Evolutionary conservation across 2,797 vertebrate genomes (phyloP).

Genomic region (Champsocephalus esox): DNA sequence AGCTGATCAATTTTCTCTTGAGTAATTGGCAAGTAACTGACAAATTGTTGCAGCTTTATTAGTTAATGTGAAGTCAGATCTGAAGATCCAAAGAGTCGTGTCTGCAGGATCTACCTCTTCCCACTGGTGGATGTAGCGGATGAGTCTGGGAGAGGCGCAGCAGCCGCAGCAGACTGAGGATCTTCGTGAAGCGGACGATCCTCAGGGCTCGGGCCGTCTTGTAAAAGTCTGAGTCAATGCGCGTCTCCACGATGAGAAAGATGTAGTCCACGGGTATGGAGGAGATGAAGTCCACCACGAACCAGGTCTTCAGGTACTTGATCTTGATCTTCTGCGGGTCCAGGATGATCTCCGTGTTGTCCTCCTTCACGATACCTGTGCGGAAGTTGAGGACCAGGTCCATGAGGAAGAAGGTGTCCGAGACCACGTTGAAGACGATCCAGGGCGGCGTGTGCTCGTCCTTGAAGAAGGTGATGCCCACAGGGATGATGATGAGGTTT

Average conservation of each 20-base stretch:
- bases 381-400: slow-evolving; percentile 99
- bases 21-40: neutral
- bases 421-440: slow-evolving; percentile 99
- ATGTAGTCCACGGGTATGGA: slow-evolving; percentile 99
- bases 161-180: slow-evolving; percentile 95
- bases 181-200: slow-evolving; percentile 99
- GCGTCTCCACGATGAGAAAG: slow-evolving; percentile 98
- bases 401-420: slow-evolving; percentile 98
- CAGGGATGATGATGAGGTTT: slow-evolving; percentile 99
- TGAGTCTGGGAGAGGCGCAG: slow-evolving; percentile 95
- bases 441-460: slow-evolving; percentile 98
- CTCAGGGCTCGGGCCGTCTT: slow-evolving; percentile 97
- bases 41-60: neutral
- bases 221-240: slow-evolving; percentile 98
- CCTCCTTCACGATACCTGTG: slow-evolving; percentile 98
- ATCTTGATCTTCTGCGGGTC: slow-evolving; percentile 97
- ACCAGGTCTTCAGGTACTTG: slow-evolving; percentile 98
- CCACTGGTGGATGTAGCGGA: slow-evolving; percentile 99
- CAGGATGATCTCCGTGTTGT: slow-evolving; percentile 98
- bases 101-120: slow-evolving; percentile 90
- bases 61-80: slow-evolving; percentile 8
- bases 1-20: neutral
- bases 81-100: neutral
- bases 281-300: slow-evolving; percentile 98
- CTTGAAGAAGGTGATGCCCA: slow-evolving; percentile 99